These are phyloP conservation scores for Prosopocoilus inquinatus DNA, from an alignment of 2,888 invertebrate genomes.

Conservation along the genomic window DNA sequence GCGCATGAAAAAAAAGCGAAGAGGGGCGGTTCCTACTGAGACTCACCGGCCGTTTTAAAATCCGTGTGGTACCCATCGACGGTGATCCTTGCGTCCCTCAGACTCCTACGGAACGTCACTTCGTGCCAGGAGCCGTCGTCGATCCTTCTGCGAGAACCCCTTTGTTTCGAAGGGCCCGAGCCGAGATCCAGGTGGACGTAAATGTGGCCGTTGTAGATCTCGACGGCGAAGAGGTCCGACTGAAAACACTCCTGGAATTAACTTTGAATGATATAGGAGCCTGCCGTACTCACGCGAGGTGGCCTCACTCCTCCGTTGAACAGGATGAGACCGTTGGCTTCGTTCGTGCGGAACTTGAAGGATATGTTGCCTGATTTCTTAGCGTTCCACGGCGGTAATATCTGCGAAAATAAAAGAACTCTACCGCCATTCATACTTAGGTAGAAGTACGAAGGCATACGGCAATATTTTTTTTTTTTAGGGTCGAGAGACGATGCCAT, in stretches of 20 bases:
- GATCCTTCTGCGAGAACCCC: slow-evolving; percentile 77
- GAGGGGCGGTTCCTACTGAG: neutral
- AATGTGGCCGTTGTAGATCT: slow-evolving; percentile 90
- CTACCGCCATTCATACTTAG: too few species aligned
- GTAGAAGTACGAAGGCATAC: too few species aligned
- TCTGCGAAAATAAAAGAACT: slow-evolving; percentile 54
- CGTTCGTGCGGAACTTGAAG: slow-evolving; percentile 93
- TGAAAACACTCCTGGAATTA: slow-evolving; percentile 44
- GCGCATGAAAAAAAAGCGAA: neutral
- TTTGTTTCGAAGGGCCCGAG: slow-evolving; percentile 82
- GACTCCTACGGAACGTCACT: slow-evolving; percentile 77
- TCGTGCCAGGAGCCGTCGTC: slow-evolving; percentile 95
- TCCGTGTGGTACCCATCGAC: slow-evolving; percentile 87
- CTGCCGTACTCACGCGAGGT: slow-evolving; percentile 63
- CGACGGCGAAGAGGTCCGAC: slow-evolving; percentile 91
- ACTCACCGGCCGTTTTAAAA: slow-evolving; percentile 77
- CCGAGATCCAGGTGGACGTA: slow-evolving; percentile 92
- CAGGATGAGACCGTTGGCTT: slow-evolving; percentile 90
- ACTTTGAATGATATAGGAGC: neutral
- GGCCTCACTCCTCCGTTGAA: slow-evolving; percentile 84
- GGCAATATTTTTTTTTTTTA: too few species aligned
- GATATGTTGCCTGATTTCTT: slow-evolving; percentile 86
- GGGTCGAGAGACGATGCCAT: too few species aligned
- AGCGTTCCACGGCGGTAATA: slow-evolving; percentile 88
- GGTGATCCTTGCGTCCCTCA: slow-evolving; percentile 81